phyloP scores from a whole-genome alignment of 2,888 invertebrate species.

The Nemotelus pantherinus region DNA sequence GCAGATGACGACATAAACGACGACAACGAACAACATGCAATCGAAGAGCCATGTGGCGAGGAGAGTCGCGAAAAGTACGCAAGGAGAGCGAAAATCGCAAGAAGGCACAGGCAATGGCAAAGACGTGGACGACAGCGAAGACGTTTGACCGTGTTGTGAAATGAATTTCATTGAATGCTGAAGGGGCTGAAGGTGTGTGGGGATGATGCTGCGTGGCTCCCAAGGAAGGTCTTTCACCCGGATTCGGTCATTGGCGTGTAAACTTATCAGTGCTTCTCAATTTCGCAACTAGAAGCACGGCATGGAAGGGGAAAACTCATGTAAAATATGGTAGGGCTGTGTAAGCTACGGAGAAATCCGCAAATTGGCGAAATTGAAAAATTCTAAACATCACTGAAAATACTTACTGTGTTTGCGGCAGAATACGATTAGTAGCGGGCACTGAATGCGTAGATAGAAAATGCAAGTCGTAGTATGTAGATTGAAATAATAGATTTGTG shows the following conservation, averaged over 20 bases:
- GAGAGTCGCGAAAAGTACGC: background rate
- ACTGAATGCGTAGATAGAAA: slow-evolving; percentile 6
- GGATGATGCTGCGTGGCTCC: slow-evolving; percentile 44
- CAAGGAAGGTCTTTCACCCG: slow-evolving; percentile 66
- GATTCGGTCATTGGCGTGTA: slow-evolving; percentile 67
- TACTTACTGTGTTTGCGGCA: no score
- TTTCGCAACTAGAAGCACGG: slow-evolving; percentile 24
- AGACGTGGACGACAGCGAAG: background rate
- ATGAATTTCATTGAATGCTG: slow-evolving; percentile 1
- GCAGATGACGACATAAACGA: slow-evolving; percentile 22
- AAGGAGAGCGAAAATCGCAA: background rate
- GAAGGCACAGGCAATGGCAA: no score
- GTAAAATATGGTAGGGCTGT: no score
- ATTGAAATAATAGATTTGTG: slow-evolving; percentile 32
- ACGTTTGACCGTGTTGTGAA: slow-evolving; percentile 33
- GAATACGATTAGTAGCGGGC: no score
- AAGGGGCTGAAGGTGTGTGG: slow-evolving; percentile 27
- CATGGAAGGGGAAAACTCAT: background rate
- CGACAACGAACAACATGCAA: background rate
- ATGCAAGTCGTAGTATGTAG: slow-evolving; percentile 27
- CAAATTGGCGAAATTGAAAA: no score
- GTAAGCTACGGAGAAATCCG: no score
- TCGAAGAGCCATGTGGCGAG: background rate
- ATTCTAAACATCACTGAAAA: no score
- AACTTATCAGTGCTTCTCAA: slow-evolving; percentile 50